These are phyloP conservation scores for Drosophila parthenogenetica DNA, from an alignment of 2,888 invertebrate genomes.

Conservation along the genomic window DNA sequence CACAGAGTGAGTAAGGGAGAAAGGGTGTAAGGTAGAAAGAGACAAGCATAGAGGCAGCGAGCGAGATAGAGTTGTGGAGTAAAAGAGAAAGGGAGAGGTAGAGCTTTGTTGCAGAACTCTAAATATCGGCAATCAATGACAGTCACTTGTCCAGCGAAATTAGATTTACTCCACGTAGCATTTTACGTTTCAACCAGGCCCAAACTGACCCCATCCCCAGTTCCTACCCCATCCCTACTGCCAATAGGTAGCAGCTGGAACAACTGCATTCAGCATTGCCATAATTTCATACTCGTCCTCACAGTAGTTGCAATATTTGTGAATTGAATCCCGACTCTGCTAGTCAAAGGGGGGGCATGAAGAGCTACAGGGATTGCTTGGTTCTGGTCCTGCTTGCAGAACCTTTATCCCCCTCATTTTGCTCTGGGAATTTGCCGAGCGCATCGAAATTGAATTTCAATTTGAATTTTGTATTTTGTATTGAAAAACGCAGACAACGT, in stretches of 20 bases:
- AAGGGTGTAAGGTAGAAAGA: background rate
- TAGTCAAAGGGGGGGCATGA: background rate
- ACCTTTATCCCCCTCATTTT: constrained; percentile 40
- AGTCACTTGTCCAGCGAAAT: constrained; percentile 79
- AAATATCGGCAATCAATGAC: constrained; percentile 80
- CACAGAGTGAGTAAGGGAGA: constrained; percentile 8
- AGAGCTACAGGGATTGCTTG: background rate
- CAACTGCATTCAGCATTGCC: constrained; percentile 59
- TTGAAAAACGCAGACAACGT: constrained; percentile 55
- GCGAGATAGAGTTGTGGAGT: background rate
- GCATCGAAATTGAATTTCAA: constrained; percentile 64
- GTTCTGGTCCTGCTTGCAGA: constrained; percentile 4
- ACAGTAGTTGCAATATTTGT: constrained; percentile 60
- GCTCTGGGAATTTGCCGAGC: constrained; percentile 57
- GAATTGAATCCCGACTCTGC: constrained; percentile 55
- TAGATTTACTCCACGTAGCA: constrained; percentile 77
- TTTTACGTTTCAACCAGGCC: constrained; percentile 51
- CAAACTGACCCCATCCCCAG: constrained; percentile 7
- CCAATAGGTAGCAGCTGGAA: constrained; percentile 47
- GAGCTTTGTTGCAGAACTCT: constrained; percentile 50
- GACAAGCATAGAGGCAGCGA: background rate
- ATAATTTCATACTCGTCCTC: constrained; percentile 68
- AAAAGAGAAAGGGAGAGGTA: background rate
- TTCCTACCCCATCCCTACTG: background rate
- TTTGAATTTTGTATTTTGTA: constrained; percentile 70